Evolutionary conservation across 2,888 invertebrate genomes (phyloP).

Genomic region (Pteria penguin): DNA sequence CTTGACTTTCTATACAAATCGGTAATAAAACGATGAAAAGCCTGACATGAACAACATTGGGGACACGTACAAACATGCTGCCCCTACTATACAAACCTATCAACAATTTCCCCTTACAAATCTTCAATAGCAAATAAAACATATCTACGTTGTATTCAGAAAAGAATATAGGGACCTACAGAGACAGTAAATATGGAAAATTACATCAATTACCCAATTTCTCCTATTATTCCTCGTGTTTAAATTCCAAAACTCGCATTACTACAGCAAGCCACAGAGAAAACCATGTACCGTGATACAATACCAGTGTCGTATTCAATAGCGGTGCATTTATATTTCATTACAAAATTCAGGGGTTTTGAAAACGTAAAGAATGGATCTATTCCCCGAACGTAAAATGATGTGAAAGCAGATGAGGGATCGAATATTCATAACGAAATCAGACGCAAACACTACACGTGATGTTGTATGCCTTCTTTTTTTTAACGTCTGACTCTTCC

Average conservation of each 20-base stretch:
- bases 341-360: no score
- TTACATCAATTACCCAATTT: background rate
- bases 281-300: background rate
- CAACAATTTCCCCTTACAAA: background rate
- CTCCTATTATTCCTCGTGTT: background rate
- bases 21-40: conserved; percentile 2
- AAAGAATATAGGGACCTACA: background rate
- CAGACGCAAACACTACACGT: no score
- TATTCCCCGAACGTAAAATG: no score
- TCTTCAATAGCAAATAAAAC: background rate
- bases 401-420: no score
- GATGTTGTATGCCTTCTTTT: no score
- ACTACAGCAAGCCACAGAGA: background rate
- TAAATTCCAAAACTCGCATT: background rate
- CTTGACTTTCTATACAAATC: background rate
- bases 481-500: no score
- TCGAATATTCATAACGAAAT: no score
- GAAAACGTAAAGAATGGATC: no score
- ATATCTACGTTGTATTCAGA: background rate
- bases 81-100: background rate
- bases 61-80: background rate
- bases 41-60: background rate
- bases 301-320: background rate
- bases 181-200: background rate
- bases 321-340: no score